Conservation (phyloP, 1,140 invertebrate species). For the Bacillus rossius region DNA sequence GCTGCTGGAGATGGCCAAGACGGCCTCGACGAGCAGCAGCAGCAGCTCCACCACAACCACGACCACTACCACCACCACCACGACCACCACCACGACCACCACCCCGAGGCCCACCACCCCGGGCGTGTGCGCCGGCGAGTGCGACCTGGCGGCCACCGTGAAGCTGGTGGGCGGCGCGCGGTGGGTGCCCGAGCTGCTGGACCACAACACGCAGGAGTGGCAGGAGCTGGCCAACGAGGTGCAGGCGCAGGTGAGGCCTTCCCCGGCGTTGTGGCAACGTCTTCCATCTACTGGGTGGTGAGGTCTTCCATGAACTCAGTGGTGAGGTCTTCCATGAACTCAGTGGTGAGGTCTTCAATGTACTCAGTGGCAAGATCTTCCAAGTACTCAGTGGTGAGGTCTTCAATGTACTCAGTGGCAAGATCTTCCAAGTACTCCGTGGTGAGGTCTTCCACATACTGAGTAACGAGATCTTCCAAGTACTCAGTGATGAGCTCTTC, state of each 20-base stretch:
- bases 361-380: too few species aligned
- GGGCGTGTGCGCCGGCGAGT: slow-evolving; percentile 69
- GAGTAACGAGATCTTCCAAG: too few species aligned
- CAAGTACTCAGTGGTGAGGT: too few species aligned
- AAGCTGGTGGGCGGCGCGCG: slow-evolving; percentile 70
- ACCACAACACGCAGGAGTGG: slow-evolving; percentile 82
- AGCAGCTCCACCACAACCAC: slow-evolving; percentile 40
- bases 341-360: too few species aligned
- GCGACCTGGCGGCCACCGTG: slow-evolving; percentile 77
- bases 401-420: too few species aligned
- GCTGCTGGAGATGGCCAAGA: slow-evolving; percentile 63
- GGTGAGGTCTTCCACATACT: too few species aligned
- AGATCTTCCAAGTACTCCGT: too few species aligned
- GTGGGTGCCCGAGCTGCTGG: slow-evolving; percentile 80
- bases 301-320: too few species aligned
- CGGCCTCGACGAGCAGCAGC: slow-evolving; percentile 42
- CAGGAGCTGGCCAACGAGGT: slow-evolving; percentile 73
- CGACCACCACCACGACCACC: slow-evolving; percentile 66
- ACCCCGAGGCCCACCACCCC: slow-evolving; percentile 69
- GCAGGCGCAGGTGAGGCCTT: slow-evolving; percentile 59
- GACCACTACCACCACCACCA: slow-evolving; percentile 61
- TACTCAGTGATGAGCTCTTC: too few species aligned
- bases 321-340: too few species aligned
- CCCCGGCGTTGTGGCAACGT: too few species aligned
- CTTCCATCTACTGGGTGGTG: too few species aligned